phyloP scores from a whole-genome alignment of 2,888 invertebrate genomes.

The Zhuqinia jingwanae region DNA sequence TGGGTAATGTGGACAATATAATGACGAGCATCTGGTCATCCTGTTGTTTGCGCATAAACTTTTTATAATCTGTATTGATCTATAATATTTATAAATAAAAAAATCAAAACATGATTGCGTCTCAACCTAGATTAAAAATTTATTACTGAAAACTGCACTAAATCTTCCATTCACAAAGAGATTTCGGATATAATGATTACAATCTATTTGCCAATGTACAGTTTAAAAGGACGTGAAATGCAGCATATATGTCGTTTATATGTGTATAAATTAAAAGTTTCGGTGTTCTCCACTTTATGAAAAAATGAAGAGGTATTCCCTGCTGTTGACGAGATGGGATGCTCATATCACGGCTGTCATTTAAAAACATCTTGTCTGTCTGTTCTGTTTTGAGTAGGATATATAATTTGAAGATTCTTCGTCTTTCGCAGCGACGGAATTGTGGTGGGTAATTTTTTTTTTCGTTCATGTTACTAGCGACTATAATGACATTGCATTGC shows the following conservation, averaged over 20 bases:
- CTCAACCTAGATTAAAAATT: conserved; percentile 24
- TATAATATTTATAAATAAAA: no score
- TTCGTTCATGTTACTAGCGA: background rate
- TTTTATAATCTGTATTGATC: background rate
- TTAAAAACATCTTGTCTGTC: background rate
- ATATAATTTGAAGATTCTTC: background rate
- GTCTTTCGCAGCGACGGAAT: background rate
- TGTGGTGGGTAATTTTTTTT: background rate
- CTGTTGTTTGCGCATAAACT: background rate
- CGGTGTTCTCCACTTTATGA: background rate
- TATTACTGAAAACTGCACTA: background rate
- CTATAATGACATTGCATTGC: no score
- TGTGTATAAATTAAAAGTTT: background rate
- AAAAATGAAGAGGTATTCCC: conserved; percentile 22
- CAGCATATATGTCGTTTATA: background rate
- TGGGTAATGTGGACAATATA: no score
- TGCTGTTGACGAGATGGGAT: background rate
- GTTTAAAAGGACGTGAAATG: background rate
- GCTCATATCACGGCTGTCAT: conserved; percentile 18
- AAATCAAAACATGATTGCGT: background rate
- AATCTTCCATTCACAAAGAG: background rate
- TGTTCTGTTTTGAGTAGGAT: background rate
- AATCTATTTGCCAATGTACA: background rate
- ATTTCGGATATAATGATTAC: background rate
- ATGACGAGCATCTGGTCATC: background rate